Evolutionary conservation across 2,888 invertebrate species (phyloP), one percentile per base, ranked within the genome.

Genomic region (Plemyria rubiginata): DNA sequence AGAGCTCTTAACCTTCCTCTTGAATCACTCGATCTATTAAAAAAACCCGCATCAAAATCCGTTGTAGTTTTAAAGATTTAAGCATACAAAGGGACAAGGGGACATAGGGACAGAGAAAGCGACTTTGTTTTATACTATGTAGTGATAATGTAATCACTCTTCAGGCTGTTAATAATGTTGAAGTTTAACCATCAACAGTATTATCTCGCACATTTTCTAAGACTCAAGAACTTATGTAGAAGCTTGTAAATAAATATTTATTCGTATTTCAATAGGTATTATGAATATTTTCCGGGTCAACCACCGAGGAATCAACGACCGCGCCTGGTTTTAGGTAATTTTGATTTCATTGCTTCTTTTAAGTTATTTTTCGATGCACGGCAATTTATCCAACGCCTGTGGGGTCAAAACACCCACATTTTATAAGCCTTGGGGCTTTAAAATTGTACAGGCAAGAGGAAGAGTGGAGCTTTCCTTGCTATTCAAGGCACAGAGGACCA

Each of bases 391-490:
- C 73, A 77, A n/a, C 13, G 48, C 38, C 45, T 29, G 52, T 53
- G 66, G 54, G 82, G 81, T 83, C 83, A 79, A 84, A 77, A 82
- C 77, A 78, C 81, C 77, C 80, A 75, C 78, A 76, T 67, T 75
- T 74, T 76, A 72, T 76, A 77, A 72, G 65, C 60, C 60, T 69
- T 76, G 76, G 75, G 58, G 61, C 66, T 69, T 78, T 76, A 76
- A 76, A 76, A 75, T 75, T 71, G 80, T 75, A 80, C 78, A 61
- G 66, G 60, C 66, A 67, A 53, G 67, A 51, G 60, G 68, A 69
- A 64, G 75, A 76, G 71, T 57, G 51, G 52, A 48, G 54, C 38
- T 60, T 54, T 58, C 38, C 52, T 12, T 4, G 40, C 13, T 8
- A 38, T 38, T 11, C 2, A 38, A 22, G 22, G 22, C 22, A 3